These are phyloP conservation scores for Periophthalmus magnuspinnatus DNA, from an alignment of 2,797 vertebrate genomes.

Conservation along the genomic window DNA sequence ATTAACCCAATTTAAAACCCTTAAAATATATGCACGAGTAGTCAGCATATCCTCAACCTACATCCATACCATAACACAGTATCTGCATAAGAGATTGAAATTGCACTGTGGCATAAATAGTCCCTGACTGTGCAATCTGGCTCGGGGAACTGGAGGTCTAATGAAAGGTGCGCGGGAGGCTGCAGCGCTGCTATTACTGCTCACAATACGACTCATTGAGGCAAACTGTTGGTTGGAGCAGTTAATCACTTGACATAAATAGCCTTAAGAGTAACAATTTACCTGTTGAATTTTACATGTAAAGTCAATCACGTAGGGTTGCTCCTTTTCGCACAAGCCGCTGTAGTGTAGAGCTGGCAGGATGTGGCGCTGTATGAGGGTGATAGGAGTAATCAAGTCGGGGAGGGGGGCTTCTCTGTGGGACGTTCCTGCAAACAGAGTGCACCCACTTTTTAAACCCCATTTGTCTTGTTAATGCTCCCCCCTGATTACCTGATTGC, in stretches of 20 bases:
- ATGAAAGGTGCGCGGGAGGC: conserved; percentile 30
- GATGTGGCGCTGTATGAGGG: conserved; percentile 76
- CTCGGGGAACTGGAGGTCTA: conserved; percentile 24
- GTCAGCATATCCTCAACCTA: conserved; percentile 27
- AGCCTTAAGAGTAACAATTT: conserved; percentile 61
- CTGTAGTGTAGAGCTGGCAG: conserved; percentile 63
- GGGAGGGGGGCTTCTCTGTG: conserved; percentile 76
- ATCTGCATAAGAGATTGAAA: conserved; percentile 19
- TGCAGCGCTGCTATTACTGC: conserved; percentile 28
- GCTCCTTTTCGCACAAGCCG: conserved; percentile 39
- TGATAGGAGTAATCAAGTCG: conserved; percentile 77
- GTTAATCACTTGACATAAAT: conserved; percentile 69
- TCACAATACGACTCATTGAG: conserved; percentile 41
- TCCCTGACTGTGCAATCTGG: conserved; percentile 48
- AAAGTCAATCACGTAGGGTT: conserved; percentile 63
- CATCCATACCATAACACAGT: conserved; percentile 17
- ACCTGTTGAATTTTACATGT: conserved; percentile 50
- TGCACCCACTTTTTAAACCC: conserved; percentile 85
- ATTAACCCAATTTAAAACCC: conserved; percentile 4
- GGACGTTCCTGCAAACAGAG: conserved; percentile 85
- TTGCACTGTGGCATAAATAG: conserved; percentile 21
- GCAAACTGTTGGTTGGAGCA: conserved; percentile 36
- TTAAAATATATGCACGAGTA: conserved; percentile 2
- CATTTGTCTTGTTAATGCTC: conserved; percentile 86
- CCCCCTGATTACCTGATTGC: conserved; percentile 89